Conservation (phyloP, 2,888 invertebrate genomes). For the Campoplex capitator region DNA sequence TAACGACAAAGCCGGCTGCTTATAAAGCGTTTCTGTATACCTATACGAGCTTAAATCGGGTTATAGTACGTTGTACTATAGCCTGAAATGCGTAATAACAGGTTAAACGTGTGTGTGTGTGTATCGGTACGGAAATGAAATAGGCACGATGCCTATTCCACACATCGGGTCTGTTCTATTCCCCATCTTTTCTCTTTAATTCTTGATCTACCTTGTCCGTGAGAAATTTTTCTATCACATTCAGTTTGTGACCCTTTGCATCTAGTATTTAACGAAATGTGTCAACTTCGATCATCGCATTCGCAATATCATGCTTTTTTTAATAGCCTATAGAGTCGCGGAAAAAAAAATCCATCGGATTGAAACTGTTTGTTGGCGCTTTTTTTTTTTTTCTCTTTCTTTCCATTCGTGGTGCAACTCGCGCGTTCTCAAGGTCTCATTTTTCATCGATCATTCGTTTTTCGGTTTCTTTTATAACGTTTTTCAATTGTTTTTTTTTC, state of each 20-base stretch:
- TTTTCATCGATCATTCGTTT: not conserved
- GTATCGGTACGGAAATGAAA: not conserved
- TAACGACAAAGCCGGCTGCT: constrained; percentile 33
- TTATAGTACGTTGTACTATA: constrained; percentile 8
- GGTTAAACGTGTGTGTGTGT: no score
- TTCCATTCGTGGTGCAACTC: not conserved
- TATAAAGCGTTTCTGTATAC: not conserved
- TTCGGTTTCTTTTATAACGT: not conserved
- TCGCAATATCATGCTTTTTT: not conserved
- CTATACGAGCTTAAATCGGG: not conserved
- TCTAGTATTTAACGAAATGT: constrained; percentile 10
- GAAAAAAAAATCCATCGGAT: constrained; percentile 9
- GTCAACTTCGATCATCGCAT: constrained; percentile 20
- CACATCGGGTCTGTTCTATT: constrained; percentile 10
- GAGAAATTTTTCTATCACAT: not conserved
- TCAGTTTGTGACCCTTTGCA: not conserved
- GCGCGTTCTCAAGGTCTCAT: not conserved
- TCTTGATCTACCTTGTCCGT: constrained; percentile 6
- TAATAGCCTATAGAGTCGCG: constrained; percentile 8
- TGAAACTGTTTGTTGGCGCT: not conserved
- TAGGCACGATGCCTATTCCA: not conserved
- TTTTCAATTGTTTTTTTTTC: not conserved
- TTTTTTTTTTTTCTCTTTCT: no score
- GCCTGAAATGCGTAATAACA: constrained; percentile 28
- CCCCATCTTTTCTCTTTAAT: not conserved